Conservation (phyloP, 2,888 invertebrate species). For the Lapara coniferarum region DNA sequence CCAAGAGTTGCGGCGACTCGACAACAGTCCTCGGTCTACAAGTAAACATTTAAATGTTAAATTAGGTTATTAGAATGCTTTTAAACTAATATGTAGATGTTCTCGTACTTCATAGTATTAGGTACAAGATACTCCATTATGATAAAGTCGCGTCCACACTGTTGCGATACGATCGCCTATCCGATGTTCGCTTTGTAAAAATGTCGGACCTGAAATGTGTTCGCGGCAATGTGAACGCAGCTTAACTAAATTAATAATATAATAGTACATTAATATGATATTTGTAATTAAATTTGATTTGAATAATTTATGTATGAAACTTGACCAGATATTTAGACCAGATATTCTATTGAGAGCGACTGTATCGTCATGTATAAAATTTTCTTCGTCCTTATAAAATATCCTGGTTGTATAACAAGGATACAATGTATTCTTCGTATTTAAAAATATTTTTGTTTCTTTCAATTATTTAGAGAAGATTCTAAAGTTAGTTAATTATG, state of each 20-base stretch:
- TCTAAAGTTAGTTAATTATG: background rate
- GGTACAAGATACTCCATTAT: constrained; percentile 13
- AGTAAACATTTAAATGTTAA: constrained; percentile 11
- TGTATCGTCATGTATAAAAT: constrained; percentile 9
- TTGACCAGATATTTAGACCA: constrained; percentile 16
- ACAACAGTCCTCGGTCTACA: background rate
- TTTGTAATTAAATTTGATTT: background rate
- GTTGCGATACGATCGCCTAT: constrained; percentile 4
- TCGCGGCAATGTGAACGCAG: background rate
- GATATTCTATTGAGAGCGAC: constrained; percentile 3
- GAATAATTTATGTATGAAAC: constrained; percentile 16
- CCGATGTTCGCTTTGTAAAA: constrained; percentile 1
- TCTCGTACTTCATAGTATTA: constrained; percentile 16
- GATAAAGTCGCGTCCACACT: background rate
- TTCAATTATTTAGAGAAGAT: constrained; percentile 1
- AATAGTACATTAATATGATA: constrained; percentile 14
- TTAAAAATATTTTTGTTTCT: background rate
- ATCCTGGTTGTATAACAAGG: background rate
- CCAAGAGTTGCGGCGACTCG: background rate
- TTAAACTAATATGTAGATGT: constrained; percentile 18
- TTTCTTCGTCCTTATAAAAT: constrained; percentile 1
- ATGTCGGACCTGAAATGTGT: constrained; percentile 15
- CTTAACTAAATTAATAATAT: background rate
- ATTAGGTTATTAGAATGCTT: constrained; percentile 9
- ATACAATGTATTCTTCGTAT: background rate